Percentiles rank a stretch among this genome's conserved stretches.
Conservation (phyloP, 2,113 vertebrate species). For the Salvelinus alpinus region DNA sequence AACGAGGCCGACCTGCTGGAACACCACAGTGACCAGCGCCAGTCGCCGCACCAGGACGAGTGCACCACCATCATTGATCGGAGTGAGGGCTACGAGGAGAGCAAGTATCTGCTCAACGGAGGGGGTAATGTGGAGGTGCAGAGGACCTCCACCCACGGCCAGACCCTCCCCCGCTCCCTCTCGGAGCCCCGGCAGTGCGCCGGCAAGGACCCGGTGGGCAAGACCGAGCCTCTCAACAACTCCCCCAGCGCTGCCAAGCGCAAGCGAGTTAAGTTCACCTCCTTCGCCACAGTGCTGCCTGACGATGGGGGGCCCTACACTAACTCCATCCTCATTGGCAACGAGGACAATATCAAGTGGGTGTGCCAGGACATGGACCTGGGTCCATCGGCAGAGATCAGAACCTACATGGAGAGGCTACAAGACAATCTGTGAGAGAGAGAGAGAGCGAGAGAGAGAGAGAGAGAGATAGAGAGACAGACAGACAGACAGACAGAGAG, state of each 20-base stretch:
- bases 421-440: constrained; percentile 90
- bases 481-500: no score
- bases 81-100: constrained; percentile 88
- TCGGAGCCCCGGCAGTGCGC: constrained; percentile 77
- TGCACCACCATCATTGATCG: constrained; percentile 87
- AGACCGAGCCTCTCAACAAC: constrained; percentile 80
- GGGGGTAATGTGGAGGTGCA: constrained; percentile 78
- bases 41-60: constrained; percentile 79
- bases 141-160: constrained; percentile 63
- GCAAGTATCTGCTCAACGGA: constrained; percentile 91
- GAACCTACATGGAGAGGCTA: constrained; percentile 96
- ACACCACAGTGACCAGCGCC: constrained; percentile 82
- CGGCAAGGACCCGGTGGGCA: constrained; percentile 73
- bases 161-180: constrained; percentile 82
- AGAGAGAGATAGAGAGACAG: constrained; percentile 65
- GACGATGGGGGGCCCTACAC: constrained; percentile 86
- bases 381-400: constrained; percentile 89
- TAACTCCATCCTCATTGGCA: constrained; percentile 89
- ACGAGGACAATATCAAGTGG: constrained; percentile 95
- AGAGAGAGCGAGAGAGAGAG: constrained; percentile 64
- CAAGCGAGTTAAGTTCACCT: constrained; percentile 96
- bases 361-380: constrained; percentile 96
- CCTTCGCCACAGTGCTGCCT: constrained; percentile 90
- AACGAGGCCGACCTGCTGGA: constrained; percentile 90
- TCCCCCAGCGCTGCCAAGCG: constrained; percentile 82